Base-by-base conservation (phyloP, 2,797 vertebrate species). In the Phrynocephalus vlangalii region DNA sequence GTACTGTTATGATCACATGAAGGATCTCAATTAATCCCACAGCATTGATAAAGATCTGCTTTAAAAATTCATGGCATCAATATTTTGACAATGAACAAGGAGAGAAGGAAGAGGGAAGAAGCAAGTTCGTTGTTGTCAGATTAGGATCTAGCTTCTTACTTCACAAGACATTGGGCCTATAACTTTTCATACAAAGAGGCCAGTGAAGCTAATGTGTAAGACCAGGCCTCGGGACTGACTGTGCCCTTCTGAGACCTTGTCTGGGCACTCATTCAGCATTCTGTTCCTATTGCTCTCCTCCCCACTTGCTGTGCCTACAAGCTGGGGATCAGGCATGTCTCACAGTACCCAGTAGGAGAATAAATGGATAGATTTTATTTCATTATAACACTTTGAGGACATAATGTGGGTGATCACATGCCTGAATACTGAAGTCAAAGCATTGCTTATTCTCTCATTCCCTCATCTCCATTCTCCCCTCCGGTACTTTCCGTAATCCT, bases 11-110 rank as follows among this genome's bases (percentile, higher is more conserved):
- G 87, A 26, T 2, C 48, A 76, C 56, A 87, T 79, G 33, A 0
- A 89, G 7, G 0, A 78, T 50, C 60, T 75, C 88, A 92, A 90
- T 80, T 78, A 90, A 0, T 94, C 93, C 90, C 63, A 83, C 77
- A 22, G 81, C 79, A 72, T 3, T 84, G 90, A 20, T 3, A 52
- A 83, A 89, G 3, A 9, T n/a, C 85, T 48, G 6, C 28, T 87
- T 87, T 33, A 90, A 86, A 90, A 73, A 85, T 73, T 44, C 38
- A 71, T 77, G 90, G 68, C 6, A 71, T 67, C 67, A 87, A 30
- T 92, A 1, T 30, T 85, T 90, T 6, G 10, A 6, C 33, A 81
- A 86, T 38, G 1, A 1, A 33, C 6, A 71, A 20, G 10, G 88
- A 56, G 10, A 79, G 33, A 10, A 90, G 1, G 28, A 78, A 91